These are phyloP conservation scores for Borostomias antarcticus DNA, from an alignment of 2,797 vertebrate genomes.

Conservation along the genomic window DNA sequence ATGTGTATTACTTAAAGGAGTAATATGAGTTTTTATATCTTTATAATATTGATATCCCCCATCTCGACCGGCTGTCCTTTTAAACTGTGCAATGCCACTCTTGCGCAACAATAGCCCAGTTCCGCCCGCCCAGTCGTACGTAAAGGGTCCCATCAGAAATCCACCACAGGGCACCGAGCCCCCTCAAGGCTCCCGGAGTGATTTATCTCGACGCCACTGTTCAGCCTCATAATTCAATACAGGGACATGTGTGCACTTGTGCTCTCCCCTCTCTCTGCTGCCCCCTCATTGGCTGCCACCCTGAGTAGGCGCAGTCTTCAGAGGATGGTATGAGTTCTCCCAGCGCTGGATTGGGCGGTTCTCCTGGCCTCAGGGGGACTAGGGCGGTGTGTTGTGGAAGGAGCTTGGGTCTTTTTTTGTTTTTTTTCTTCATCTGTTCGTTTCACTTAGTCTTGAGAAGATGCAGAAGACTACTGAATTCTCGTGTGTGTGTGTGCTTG, in stretches of 20 bases:
- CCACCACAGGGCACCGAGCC: neutral
- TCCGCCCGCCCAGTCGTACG: no score
- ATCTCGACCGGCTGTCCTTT: no score
- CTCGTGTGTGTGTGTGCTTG: neutral
- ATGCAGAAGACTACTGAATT: slow-evolving; percentile 6
- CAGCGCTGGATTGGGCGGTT: slow-evolving; percentile 41
- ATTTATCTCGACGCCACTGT: slow-evolving; percentile 10
- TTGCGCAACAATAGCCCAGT: no score
- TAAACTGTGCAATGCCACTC: no score
- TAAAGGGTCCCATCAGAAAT: neutral
- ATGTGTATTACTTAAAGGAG: no score
- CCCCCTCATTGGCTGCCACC: slow-evolving; percentile 54
- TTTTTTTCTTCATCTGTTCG: slow-evolving; percentile 40
- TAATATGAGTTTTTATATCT: no score
- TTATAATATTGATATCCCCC: no score
- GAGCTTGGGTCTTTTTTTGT: slow-evolving; percentile 39
- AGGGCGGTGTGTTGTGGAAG: slow-evolving; percentile 33
- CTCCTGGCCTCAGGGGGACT: neutral
- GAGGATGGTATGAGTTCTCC: slow-evolving; percentile 68
- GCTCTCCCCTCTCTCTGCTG: slow-evolving; percentile 51
- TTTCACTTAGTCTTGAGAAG: slow-evolving; percentile 9
- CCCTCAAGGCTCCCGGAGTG: neutral
- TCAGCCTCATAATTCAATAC: slow-evolving; percentile 16
- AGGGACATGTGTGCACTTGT: slow-evolving; percentile 61
- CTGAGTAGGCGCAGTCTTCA: slow-evolving; percentile 63